Percentiles rank a stretch among this genome's conserved stretches.
Evolutionary conservation across 2,888 invertebrate genomes (phyloP).

Genomic region (Caenorhabditis uteleia): DNA sequence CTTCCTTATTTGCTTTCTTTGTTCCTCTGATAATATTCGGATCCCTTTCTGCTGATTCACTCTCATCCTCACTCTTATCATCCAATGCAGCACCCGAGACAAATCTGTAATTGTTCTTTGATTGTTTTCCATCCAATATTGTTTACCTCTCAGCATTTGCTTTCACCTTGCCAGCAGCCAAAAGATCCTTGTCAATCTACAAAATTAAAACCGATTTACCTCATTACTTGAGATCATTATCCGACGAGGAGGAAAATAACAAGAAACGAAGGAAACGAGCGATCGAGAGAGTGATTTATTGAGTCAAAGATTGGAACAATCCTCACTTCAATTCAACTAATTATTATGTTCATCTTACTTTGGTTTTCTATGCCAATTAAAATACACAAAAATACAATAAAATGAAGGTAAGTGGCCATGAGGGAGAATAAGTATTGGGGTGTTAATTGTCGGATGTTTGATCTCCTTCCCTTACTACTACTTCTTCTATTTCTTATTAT

Average conservation of each 20-base stretch:
- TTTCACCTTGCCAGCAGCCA: constrained; percentile 58
- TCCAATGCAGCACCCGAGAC: constrained; percentile 55
- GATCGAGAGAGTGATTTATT: background rate
- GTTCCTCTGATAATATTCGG: constrained; percentile 54
- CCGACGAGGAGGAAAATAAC: background rate
- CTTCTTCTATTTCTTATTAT: no score
- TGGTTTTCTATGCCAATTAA: no score
- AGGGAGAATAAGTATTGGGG: no score
- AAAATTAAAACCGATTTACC: constrained; percentile 2
- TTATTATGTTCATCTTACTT: no score
- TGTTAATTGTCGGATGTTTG: no score
- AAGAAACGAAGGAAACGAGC: background rate
- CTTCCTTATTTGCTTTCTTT: constrained; percentile 48
- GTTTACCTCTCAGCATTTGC: constrained; percentile 55
- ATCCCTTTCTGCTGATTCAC: constrained; percentile 51
- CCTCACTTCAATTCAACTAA: no score
- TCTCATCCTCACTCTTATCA: constrained; percentile 51
- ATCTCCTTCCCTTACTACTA: no score
- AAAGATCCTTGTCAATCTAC: constrained; percentile 54
- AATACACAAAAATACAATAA: no score
- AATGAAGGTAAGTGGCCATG: no score
- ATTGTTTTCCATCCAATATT: background rate
- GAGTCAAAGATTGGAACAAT: no score
- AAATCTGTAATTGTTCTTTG: constrained; percentile 42
- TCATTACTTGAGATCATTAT: background rate